These are phyloP conservation scores for Chionomys nivalis DNA, from an alignment of 2,113 vertebrate species.

Conservation along the genomic window DNA sequence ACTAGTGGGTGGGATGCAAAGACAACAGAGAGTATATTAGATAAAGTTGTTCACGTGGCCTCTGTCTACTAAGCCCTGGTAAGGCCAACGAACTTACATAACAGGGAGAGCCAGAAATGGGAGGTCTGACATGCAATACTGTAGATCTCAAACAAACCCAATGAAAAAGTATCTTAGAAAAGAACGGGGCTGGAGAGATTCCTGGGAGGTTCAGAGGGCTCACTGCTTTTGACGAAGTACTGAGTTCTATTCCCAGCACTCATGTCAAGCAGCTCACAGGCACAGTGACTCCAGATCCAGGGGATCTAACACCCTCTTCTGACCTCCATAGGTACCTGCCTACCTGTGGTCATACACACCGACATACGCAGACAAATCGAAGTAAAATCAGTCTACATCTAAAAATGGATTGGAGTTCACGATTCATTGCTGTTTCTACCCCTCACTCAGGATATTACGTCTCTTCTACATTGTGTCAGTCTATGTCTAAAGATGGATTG, in stretches of 20 bases:
- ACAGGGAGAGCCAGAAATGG: not conserved
- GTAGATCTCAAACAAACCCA: not conserved
- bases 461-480: not conserved
- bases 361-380: not conserved
- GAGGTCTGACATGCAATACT: not conserved
- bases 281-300: not conserved
- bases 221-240: not conserved
- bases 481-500: not conserved
- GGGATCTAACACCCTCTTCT: not conserved
- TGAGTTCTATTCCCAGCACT: not conserved
- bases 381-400: not conserved
- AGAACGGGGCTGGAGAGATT: not conserved
- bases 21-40: not conserved
- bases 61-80: not conserved
- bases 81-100: not conserved
- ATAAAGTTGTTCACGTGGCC: constrained; percentile 3
- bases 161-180: not conserved
- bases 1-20: constrained; percentile 8
- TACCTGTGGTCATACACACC: not conserved
- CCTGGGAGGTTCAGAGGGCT: not conserved
- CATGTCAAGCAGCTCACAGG: no score
- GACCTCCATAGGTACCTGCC: not conserved
- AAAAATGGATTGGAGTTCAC: not conserved
- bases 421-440: not conserved
- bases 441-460: not conserved